Conservation (phyloP, 2,113 vertebrate genomes). For the Carassius auratus region DNA sequence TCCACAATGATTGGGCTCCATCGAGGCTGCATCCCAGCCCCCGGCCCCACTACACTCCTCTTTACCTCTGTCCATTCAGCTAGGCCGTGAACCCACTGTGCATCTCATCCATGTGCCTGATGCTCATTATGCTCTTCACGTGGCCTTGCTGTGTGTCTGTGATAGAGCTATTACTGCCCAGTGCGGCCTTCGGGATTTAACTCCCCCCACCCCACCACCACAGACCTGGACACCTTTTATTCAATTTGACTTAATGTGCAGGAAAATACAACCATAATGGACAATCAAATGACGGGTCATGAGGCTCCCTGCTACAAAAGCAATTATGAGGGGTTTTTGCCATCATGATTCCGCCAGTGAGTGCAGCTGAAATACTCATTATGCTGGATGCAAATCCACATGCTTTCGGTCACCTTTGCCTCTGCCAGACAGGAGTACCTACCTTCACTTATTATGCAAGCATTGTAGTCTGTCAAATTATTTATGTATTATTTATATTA, state of each 20-base stretch:
- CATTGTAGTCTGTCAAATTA: neutral
- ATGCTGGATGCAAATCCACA: slow-evolving; percentile 32
- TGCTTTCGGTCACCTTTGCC: slow-evolving; percentile 40
- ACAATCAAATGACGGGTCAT: slow-evolving; percentile 60
- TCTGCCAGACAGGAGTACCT: slow-evolving; percentile 14
- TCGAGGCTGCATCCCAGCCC: too few relatives aligned
- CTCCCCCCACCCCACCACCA: slow-evolving; percentile 21
- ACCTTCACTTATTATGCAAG: slow-evolving; percentile 45
- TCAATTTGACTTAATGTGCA: slow-evolving; percentile 55
- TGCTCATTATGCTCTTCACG: too few relatives aligned
- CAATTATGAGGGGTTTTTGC: slow-evolving; percentile 48
- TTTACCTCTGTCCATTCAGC: too few relatives aligned
- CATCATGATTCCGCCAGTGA: slow-evolving; percentile 50
- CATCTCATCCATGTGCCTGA: too few relatives aligned
- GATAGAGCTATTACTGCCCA: too few relatives aligned
- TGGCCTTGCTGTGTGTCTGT: too few relatives aligned
- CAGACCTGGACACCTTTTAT: slow-evolving; percentile 52
- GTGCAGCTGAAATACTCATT: slow-evolving; percentile 46
- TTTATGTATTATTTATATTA: neutral
- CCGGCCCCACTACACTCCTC: too few relatives aligned
- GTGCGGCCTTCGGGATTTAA: too few relatives aligned
- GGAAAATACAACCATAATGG: slow-evolving; percentile 54
- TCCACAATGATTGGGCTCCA: too few relatives aligned
- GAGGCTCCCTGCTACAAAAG: slow-evolving; percentile 48
- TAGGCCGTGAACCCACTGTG: too few relatives aligned